These are phyloP conservation scores for Borostomias antarcticus DNA, from an alignment of 2,797 vertebrate species.

Conservation along the genomic window DNA sequence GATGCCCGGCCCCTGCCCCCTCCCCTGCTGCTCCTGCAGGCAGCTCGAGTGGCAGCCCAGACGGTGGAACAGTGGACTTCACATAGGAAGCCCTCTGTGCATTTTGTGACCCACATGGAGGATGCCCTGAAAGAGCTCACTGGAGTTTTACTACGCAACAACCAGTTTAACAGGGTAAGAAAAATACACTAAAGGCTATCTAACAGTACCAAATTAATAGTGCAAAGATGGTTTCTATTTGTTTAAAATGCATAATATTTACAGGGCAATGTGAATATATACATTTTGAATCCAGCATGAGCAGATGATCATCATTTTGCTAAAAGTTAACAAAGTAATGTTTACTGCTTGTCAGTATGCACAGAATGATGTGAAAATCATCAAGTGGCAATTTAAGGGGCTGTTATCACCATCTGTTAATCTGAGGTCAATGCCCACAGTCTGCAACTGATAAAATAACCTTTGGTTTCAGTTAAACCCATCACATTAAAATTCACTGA, in stretches of 20 bases:
- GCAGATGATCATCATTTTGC: neutral
- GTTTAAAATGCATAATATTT: neutral
- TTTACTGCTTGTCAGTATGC: neutral
- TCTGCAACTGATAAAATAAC: slow-evolving; percentile 10
- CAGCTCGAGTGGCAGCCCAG: slow-evolving; percentile 44
- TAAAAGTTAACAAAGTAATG: neutral
- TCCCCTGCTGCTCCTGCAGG: slow-evolving; percentile 41
- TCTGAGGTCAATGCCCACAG: slow-evolving; percentile 21
- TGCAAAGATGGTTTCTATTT: neutral
- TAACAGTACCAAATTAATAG: neutral
- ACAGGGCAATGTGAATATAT: neutral
- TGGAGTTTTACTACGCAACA: slow-evolving; percentile 51
- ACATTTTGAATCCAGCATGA: neutral
- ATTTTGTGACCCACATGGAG: slow-evolving; percentile 47
- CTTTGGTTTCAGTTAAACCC: neutral
- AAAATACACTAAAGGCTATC: neutral
- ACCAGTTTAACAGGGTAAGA: slow-evolving; percentile 59
- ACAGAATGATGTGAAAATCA: neutral
- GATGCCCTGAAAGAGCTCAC: slow-evolving; percentile 60
- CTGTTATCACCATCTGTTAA: slow-evolving; percentile 1
- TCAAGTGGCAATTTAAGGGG: slow-evolving; percentile 14
- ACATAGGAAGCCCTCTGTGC: slow-evolving; percentile 26
- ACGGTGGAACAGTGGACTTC: slow-evolving; percentile 49
- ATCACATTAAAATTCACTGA: slow-evolving; percentile 8
- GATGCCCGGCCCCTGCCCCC: slow-evolving; percentile 54